Conservation (phyloP, 2,113 vertebrate species). For the Callorhinus ursinus region DNA sequence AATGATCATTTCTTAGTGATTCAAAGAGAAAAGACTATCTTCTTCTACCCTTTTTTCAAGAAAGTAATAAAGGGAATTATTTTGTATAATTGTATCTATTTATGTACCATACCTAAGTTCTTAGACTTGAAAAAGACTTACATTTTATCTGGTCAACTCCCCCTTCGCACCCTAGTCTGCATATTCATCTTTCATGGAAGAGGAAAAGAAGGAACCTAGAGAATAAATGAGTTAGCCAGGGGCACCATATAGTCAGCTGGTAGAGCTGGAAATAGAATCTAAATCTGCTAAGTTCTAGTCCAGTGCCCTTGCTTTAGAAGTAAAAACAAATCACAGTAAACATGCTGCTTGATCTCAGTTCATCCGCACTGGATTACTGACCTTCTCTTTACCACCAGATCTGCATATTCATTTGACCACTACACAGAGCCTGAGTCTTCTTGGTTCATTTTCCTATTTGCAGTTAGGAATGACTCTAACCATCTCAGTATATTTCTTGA, state of each 20-base stretch:
- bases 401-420: accelerated
- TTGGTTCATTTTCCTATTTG: neutral
- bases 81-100: neutral
- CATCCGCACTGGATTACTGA: neutral
- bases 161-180: neutral
- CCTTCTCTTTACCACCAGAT: neutral
- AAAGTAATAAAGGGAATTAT: neutral
- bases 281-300: neutral
- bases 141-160: neutral
- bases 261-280: neutral
- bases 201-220: neutral
- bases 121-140: neutral
- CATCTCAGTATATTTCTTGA: neutral
- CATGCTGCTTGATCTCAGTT: neutral
- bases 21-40: neutral
- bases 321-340: neutral
- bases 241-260: neutral
- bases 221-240: neutral
- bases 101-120: neutral
- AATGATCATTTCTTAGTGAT: neutral
- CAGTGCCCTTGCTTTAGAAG: neutral
- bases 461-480: neutral
- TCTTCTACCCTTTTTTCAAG: neutral
- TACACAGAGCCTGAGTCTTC: neutral
- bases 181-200: neutral